phyloP scores from a whole-genome alignment of 2,888 invertebrate species.

The Dicyrtoma fusca region DNA sequence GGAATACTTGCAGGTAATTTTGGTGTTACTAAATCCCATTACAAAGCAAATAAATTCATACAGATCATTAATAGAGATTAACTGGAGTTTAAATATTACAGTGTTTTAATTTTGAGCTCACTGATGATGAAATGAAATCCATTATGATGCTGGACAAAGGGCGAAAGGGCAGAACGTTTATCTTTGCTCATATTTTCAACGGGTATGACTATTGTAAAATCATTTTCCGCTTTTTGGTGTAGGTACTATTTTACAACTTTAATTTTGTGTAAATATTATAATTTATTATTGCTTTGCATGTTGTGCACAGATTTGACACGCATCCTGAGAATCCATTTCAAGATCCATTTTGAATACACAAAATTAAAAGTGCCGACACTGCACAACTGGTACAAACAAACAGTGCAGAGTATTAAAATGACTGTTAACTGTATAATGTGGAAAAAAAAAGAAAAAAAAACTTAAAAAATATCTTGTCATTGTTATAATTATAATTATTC shows the following conservation, averaged over 20 bases:
- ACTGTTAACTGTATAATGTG: no score
- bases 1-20: conserved; percentile 20
- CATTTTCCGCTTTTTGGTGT: neutral
- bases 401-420: no score
- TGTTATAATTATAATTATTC: no score
- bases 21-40: neutral
- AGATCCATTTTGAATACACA: conserved; percentile 4
- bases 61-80: neutral
- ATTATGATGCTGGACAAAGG: conserved; percentile 22
- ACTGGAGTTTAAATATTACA: neutral
- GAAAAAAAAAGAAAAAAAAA: no score
- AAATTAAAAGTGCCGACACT: no score
- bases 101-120: conserved; percentile 21
- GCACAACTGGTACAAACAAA: no score
- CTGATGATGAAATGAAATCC: conserved; percentile 16
- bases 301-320: conserved; percentile 11
- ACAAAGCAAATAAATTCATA: neutral
- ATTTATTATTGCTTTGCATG: neutral
- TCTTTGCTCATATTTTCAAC: neutral
- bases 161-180: conserved; percentile 6
- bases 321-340: conserved; percentile 19
- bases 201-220: neutral
- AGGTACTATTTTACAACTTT: neutral
- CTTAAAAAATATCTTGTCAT: no score
- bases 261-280: neutral